A percentile compares a stretch with the other conserved stretches of the same genome.
Conservation (phyloP, 1,140 invertebrate species). For the Brachionus angularis region DNA sequence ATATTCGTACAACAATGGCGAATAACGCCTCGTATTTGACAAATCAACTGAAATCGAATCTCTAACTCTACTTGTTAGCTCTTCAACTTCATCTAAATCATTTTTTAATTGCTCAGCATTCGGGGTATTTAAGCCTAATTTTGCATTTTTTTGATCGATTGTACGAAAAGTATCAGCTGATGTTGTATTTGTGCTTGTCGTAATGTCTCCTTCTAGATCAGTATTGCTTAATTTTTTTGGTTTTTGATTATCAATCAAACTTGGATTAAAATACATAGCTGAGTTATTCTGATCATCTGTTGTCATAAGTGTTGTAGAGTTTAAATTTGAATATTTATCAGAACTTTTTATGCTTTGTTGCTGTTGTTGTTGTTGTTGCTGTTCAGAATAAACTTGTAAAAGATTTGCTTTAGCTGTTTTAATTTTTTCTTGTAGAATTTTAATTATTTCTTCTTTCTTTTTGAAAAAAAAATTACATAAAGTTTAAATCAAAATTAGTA, state of each 20-base stretch:
- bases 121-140: background rate
- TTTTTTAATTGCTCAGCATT: constrained; percentile 12
- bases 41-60: constrained; percentile 35
- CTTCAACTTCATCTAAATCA: constrained; percentile 42
- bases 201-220: no score
- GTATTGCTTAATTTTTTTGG: no score
- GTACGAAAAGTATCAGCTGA: constrained; percentile 14
- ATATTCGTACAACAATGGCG: constrained; percentile 21
- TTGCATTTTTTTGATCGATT: background rate
- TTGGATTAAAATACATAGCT: no score
- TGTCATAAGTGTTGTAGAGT: no score
- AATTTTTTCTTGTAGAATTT: constrained; percentile 42
- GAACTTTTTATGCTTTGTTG: background rate
- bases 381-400: background rate
- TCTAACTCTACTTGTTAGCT: constrained; percentile 11
- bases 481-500: no score
- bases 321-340: background rate
- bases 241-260: no score
- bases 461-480: no score
- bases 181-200: no score
- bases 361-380: background rate
- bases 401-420: constrained; percentile 13
- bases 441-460: constrained; percentile 42
- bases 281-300: no score
- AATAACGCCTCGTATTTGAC: constrained; percentile 35